Conservation (phyloP, 2,113 vertebrate genomes). For the Malurus alboscapulatus region DNA sequence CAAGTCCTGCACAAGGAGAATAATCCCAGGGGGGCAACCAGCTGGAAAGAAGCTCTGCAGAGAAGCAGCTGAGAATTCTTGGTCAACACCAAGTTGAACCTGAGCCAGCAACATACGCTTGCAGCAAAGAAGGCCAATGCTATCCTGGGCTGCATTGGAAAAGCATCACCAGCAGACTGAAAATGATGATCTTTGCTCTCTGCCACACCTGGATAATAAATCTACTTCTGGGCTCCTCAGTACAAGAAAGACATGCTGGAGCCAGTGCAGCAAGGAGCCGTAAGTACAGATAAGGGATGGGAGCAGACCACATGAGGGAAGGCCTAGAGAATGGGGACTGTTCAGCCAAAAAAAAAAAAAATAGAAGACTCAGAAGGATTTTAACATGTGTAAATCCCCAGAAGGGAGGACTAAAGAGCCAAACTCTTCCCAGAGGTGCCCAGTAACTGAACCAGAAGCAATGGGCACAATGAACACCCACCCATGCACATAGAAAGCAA, state of each 20-base stretch:
- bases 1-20: not conserved
- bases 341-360: not conserved
- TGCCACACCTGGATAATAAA: not conserved
- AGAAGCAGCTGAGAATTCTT: not conserved
- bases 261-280: not conserved
- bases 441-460: not conserved
- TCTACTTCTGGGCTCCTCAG: not conserved
- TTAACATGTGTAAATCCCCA: not conserved
- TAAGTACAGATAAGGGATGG: not conserved
- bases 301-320: not conserved
- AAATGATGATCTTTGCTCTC: not conserved
- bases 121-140: not conserved
- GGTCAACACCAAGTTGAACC: not conserved
- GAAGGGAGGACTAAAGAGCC: not conserved
- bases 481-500: not conserved
- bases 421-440: not conserved
- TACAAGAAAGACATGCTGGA: not conserved
- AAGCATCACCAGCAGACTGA: not conserved
- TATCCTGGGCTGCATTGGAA: not conserved
- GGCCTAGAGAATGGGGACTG: not conserved
- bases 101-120: not conserved
- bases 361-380: not conserved
- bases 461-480: not conserved
- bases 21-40: not conserved
- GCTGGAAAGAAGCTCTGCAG: not conserved